phyloP scores from a whole-genome alignment of 2,113 vertebrate genomes.

The Notarius quadriscutis region DNA sequence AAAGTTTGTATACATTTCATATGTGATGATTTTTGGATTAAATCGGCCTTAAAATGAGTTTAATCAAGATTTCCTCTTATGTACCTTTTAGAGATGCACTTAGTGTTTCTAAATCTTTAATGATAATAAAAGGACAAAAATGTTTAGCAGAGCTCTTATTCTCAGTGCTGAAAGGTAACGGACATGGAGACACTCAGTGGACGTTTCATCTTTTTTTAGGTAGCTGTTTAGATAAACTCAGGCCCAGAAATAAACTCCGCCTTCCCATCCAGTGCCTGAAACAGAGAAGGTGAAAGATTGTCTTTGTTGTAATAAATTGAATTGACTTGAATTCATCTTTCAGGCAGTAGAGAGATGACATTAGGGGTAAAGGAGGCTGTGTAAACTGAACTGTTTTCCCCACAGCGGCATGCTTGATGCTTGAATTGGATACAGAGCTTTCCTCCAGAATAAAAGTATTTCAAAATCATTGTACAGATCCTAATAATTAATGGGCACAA shows the following conservation, averaged over 20 bases:
- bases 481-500: neutral
- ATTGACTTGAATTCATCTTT: neutral
- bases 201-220: neutral
- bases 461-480: neutral
- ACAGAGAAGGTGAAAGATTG: neutral
- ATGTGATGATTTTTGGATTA: slow-evolving; percentile 91
- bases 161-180: neutral
- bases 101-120: neutral
- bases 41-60: slow-evolving; percentile 84
- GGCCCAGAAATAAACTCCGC: neutral
- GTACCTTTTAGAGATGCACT: neutral
- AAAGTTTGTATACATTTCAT: slow-evolving; percentile 88
- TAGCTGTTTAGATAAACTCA: neutral
- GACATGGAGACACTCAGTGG: neutral
- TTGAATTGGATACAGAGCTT: neutral
- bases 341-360: neutral
- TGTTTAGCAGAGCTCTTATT: neutral
- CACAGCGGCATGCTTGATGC: neutral
- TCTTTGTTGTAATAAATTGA: neutral
- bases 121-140: neutral
- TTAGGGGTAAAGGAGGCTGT: neutral
- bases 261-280: neutral
- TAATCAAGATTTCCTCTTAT: neutral
- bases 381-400: neutral
- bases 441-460: neutral